Evolutionary conservation across 37 sponge, comb jelly and placozoan species (phyloP).

Genomic region (Cladorhizidae sp.): DNA sequence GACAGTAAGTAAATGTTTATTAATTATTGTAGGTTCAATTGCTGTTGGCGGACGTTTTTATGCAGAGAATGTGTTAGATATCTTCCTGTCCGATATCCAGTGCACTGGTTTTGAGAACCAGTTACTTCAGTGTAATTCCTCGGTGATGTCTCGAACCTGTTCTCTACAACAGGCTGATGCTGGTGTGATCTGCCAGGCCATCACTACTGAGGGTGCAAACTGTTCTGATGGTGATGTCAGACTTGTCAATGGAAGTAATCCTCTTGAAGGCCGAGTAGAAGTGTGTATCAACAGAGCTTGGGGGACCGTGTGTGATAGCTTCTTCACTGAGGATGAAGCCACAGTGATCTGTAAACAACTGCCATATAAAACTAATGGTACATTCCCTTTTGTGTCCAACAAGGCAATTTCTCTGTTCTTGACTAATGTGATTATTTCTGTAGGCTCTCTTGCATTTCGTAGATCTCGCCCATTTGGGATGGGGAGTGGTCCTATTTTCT

Average conservation of each 20-base stretch:
- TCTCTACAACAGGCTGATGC: slow-evolving; percentile 1
- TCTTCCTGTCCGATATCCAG: slow-evolving; percentile 6
- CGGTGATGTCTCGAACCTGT: not conserved
- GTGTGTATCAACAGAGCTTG: slow-evolving; percentile 41
- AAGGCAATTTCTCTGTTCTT: too few species aligned
- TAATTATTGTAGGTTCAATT: slow-evolving; percentile 36
- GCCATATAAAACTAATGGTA: slow-evolving; percentile 17
- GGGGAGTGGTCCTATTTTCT: slow-evolving; percentile 33
- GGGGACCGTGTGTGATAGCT: slow-evolving; percentile 63
- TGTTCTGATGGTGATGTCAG: slow-evolving; percentile 28
- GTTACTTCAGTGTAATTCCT: not conserved
- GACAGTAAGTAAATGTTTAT: too few species aligned
- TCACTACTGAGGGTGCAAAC: not conserved
- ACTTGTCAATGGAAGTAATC: slow-evolving; percentile 25
- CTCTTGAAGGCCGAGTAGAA: slow-evolving; percentile 30
- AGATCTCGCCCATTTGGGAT: slow-evolving; percentile 21
- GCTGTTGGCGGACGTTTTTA: not conserved
- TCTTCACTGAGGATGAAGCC: slow-evolving; percentile 41
- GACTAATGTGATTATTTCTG: not conserved
- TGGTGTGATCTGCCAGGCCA: slow-evolving; percentile 16
- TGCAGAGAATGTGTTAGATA: not conserved
- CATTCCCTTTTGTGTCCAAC: too few species aligned
- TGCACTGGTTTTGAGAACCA: slow-evolving; percentile 8
- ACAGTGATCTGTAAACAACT: slow-evolving; percentile 57
- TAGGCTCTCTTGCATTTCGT: slow-evolving; percentile 8